Percentiles rank a stretch among this genome's conserved stretches.
phyloP scores from a whole-genome alignment of 2,888 invertebrate species.

The Cenopis cana region DNA sequence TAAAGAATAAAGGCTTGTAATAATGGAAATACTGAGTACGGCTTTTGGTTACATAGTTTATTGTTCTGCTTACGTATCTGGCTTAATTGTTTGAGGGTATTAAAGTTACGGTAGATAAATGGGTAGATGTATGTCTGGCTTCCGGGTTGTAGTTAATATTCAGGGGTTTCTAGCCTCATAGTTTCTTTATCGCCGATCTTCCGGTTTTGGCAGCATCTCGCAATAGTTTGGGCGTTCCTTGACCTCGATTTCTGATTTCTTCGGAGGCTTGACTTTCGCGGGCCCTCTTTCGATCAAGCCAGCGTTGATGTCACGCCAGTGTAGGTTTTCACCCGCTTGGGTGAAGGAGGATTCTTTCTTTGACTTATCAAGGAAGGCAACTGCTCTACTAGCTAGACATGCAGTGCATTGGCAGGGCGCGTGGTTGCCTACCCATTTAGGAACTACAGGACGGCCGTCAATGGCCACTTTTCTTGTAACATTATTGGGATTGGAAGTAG shows the following conservation, averaged over 20 bases:
- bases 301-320: constrained; percentile 8
- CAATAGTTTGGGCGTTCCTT: constrained; percentile 10
- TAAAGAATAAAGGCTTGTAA: no score
- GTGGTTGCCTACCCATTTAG: not conserved
- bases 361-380: not conserved
- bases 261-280: no score
- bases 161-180: not conserved
- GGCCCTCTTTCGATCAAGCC: constrained; percentile 1
- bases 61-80: not conserved
- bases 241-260: not conserved
- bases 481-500: not conserved
- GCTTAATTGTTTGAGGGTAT: not conserved
- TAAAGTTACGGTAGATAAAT: not conserved
- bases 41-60: not conserved
- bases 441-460: not conserved
- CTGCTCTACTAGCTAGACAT: not conserved
- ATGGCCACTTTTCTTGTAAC: not conserved
- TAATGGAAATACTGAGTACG: not conserved
- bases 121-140: not conserved
- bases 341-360: not conserved
- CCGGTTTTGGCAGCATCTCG: not conserved
- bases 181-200: not conserved
- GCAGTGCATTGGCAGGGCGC: not conserved
- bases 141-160: not conserved
- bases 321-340: not conserved